Conservation (phyloP, 2,797 vertebrate species). For the Chaenodraco wilsoni region DNA sequence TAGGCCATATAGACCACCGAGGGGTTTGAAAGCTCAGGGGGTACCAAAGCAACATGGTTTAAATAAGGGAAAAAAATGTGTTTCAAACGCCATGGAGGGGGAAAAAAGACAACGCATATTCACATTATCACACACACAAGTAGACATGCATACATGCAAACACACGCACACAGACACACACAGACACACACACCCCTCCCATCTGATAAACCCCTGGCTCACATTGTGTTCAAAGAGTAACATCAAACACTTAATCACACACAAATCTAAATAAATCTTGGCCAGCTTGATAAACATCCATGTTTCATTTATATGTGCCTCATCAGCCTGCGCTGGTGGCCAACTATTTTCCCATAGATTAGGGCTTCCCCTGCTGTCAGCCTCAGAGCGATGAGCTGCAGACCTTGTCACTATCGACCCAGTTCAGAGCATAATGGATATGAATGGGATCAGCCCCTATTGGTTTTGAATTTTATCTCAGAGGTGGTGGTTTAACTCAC, state of each 20-base stretch:
- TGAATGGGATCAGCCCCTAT: slow-evolving; percentile 68
- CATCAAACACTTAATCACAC: slow-evolving; percentile 71
- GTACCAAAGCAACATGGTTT: slow-evolving; percentile 77
- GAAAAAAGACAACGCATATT: slow-evolving; percentile 44
- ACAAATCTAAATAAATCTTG: slow-evolving; percentile 67
- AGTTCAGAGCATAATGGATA: slow-evolving; percentile 67
- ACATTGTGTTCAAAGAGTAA: slow-evolving; percentile 61
- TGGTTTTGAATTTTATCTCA: slow-evolving; percentile 68
- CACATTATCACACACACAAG: slow-evolving; percentile 22
- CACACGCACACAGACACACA: slow-evolving; percentile 15
- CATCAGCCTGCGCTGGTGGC: slow-evolving; percentile 49
- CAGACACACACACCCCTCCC: slow-evolving; percentile 32
- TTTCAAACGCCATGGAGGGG: slow-evolving; percentile 60
- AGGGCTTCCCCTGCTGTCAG: slow-evolving; percentile 65
- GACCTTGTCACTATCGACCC: slow-evolving; percentile 74
- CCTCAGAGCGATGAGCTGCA: slow-evolving; percentile 70
- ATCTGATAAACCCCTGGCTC: slow-evolving; percentile 51
- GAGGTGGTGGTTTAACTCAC: slow-evolving; percentile 43
- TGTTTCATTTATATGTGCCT: slow-evolving; percentile 58
- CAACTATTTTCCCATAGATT: slow-evolving; percentile 65
- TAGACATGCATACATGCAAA: slow-evolving; percentile 4
- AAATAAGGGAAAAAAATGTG: slow-evolving; percentile 65
- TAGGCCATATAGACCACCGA: slow-evolving; percentile 85
- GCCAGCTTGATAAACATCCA: slow-evolving; percentile 67
- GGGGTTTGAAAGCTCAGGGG: slow-evolving; percentile 81